Conservation (phyloP, 2,113 vertebrate species). For the Oxygymnocypris stewartii region DNA sequence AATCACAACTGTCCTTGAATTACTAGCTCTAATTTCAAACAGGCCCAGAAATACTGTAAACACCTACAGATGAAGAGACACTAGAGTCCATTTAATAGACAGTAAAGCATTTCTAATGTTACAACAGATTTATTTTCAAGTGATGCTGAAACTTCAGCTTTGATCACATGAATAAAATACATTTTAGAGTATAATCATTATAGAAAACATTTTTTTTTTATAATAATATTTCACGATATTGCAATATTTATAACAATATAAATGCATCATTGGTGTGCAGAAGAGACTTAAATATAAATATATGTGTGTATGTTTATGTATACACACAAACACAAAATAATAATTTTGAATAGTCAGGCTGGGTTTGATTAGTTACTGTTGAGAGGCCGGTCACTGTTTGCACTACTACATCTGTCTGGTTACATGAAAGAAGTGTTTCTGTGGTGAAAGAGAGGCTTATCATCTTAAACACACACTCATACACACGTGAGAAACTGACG, state of each 20-base stretch:
- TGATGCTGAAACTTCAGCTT: background rate
- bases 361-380: background rate
- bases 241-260: too few species aligned
- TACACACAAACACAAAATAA: background rate
- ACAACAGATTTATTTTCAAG: too few species aligned
- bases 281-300: too few species aligned
- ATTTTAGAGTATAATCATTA: background rate
- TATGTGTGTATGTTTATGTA: too few species aligned
- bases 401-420: background rate
- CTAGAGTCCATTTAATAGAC: background rate
- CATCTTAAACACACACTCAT: conserved; percentile 5
- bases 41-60: background rate
- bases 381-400: background rate
- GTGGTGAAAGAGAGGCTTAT: background rate
- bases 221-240: background rate
- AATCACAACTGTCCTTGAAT: background rate
- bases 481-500: background rate
- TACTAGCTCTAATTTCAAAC: background rate
- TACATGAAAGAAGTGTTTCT: background rate
- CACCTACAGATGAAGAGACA: background rate
- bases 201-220: background rate
- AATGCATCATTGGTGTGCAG: too few species aligned
- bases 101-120: background rate
- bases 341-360: background rate
- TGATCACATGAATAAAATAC: background rate